Percentiles rank a stretch among this genome's conserved stretches.
Conservation (phyloP, 2,113 vertebrate species). For the Malurus melanocephalus region DNA sequence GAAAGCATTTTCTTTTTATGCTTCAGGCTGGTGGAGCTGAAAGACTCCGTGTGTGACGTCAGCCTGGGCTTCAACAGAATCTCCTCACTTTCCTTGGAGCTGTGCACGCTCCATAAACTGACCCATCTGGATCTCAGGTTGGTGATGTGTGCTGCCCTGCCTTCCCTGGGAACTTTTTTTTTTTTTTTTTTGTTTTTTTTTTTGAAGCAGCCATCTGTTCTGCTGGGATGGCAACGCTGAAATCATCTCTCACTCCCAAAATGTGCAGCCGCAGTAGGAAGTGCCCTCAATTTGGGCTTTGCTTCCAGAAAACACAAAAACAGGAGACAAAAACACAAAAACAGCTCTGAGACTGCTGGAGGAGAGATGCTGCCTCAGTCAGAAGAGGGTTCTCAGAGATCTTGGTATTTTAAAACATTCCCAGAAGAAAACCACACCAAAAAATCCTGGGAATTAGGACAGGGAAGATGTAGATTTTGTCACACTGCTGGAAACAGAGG, state of each 20-base stretch:
- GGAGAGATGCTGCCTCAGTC: neutral
- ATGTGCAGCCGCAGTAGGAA: neutral
- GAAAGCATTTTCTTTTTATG: neutral
- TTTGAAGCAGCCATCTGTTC: neutral
- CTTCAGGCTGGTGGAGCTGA: conserved; percentile 84
- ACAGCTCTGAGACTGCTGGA: neutral
- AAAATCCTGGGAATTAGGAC: neutral
- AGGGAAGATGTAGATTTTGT: neutral
- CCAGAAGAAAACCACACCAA: neutral
- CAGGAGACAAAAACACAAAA: too few relatives aligned
- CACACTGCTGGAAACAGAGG: neutral
- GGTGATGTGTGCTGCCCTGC: neutral
- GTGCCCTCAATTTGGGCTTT: neutral
- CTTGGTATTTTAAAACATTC: neutral
- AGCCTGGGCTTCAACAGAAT: conserved; percentile 91
- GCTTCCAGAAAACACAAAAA: neutral
- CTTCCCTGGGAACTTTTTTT: neutral
- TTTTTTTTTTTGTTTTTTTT: neutral
- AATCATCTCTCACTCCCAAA: neutral
- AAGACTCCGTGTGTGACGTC: conserved; percentile 80
- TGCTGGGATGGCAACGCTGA: neutral
- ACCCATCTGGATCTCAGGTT: conserved; percentile 90
- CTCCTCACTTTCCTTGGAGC: conserved; percentile 71
- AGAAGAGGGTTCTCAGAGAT: neutral
- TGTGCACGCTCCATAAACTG: conserved; percentile 81